phyloP scores from a whole-genome alignment of 1,140 invertebrate genomes.

The Acromyrmex charruanus region DNA sequence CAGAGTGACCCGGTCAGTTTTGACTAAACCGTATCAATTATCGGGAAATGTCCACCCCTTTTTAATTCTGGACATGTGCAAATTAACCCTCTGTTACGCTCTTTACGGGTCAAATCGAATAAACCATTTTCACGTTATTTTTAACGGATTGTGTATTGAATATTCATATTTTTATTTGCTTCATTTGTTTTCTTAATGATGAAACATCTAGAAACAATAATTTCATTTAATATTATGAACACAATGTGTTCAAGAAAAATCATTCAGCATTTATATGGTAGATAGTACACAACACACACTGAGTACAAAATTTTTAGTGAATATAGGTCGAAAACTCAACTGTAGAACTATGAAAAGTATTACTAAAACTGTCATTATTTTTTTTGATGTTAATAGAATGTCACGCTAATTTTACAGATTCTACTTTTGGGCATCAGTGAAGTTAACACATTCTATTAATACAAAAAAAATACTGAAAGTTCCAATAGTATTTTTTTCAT shows the following conservation, averaged over 20 bases:
- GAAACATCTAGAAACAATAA: background rate
- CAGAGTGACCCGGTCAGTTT: conserved; percentile 30
- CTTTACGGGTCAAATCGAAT: background rate
- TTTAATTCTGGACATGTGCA: conserved; percentile 32
- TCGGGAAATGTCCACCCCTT: conserved; percentile 22
- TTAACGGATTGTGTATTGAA: background rate
- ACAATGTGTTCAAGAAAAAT: background rate
- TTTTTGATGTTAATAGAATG: too few species aligned
- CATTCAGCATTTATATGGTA: too few species aligned
- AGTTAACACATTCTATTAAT: too few species aligned
- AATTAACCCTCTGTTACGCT: conserved; percentile 28
- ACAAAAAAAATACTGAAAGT: too few species aligned
- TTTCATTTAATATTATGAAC: background rate
- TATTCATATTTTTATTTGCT: conserved; percentile 19
- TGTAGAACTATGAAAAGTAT: too few species aligned
- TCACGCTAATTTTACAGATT: too few species aligned
- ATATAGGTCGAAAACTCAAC: too few species aligned
- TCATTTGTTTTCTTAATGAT: background rate
- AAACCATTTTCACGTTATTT: background rate
- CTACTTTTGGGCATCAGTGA: too few species aligned
- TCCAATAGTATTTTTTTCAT: too few species aligned
- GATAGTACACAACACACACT: too few species aligned
- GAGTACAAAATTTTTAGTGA: too few species aligned
- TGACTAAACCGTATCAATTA: conserved; percentile 20
- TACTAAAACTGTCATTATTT: too few species aligned